Percentiles rank a stretch among this genome's conserved stretches.
Evolutionary conservation across 2,888 invertebrate species (phyloP).

Genomic region (Carabus problematicus): DNA sequence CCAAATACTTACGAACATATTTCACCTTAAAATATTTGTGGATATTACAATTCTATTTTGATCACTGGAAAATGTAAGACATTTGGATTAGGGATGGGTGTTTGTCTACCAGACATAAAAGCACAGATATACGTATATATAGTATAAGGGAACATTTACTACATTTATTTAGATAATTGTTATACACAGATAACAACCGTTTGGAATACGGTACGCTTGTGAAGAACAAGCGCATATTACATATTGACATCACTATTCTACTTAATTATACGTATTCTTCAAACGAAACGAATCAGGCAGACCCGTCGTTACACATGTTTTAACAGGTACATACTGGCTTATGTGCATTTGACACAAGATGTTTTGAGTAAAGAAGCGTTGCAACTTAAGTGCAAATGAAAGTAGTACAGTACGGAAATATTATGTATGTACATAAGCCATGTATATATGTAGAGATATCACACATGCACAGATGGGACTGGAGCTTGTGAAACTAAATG

Average conservation of each 20-base stretch:
- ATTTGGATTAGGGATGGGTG: too few relatives aligned
- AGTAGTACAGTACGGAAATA: not conserved
- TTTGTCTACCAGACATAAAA: too few relatives aligned
- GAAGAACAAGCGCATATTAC: conserved; percentile 35
- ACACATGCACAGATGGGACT: conserved; percentile 27
- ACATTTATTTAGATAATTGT: conserved; percentile 61
- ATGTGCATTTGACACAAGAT: not conserved
- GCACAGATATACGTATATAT: conserved; percentile 13
- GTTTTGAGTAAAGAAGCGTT: not conserved
- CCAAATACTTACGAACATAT: too few relatives aligned
- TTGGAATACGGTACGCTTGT: conserved; percentile 54
- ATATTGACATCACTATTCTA: conserved; percentile 36
- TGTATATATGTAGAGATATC: conserved; percentile 27
- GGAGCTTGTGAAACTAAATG: too few relatives aligned
- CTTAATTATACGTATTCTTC: conserved; percentile 31
- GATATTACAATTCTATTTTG: too few relatives aligned
- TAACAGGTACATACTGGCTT: not conserved
- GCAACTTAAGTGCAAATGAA: not conserved
- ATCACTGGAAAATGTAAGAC: too few relatives aligned
- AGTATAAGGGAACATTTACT: conserved; percentile 55
- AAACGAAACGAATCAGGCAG: conserved; percentile 36
- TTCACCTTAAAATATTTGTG: too few relatives aligned
- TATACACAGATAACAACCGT: conserved; percentile 57
- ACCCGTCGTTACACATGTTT: not conserved
- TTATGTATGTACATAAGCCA: not conserved